A percentile compares a stretch with the other conserved stretches of the same genome.
These are phyloP conservation scores for Pollachius pollachius DNA, from an alignment of 2,113 vertebrate species.

Conservation along the genomic window DNA sequence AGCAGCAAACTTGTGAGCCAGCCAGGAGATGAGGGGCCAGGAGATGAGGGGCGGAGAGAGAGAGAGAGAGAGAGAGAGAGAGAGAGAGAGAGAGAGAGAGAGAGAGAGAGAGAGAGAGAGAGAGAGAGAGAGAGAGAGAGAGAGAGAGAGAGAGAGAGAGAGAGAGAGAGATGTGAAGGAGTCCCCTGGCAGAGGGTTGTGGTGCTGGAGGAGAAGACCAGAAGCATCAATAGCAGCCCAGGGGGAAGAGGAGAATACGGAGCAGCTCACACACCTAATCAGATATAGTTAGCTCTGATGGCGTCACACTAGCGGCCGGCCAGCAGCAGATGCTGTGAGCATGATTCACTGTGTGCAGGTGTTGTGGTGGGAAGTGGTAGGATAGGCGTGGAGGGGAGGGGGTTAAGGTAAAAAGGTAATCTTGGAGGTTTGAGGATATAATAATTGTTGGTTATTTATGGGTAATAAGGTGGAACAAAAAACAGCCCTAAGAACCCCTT, in stretches of 20 bases:
- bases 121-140: too few species aligned
- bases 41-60: too few species aligned
- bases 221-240: constrained; percentile 51
- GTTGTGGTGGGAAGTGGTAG: too few species aligned
- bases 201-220: constrained; percentile 17
- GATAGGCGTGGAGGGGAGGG: too few species aligned
- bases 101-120: too few species aligned
- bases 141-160: constrained; percentile 14
- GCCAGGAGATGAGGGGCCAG: background rate
- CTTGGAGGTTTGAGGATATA: too few species aligned
- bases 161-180: constrained; percentile 21
- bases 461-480: background rate
- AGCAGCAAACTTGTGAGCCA: constrained; percentile 62
- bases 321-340: too few species aligned
- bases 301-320: background rate
- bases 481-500: too few species aligned
- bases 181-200: constrained; percentile 64
- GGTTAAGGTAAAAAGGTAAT: too few species aligned
- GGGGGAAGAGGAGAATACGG: constrained; percentile 54
- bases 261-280: constrained; percentile 25
- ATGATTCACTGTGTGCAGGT: too few species aligned
- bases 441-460: background rate
- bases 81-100: background rate
- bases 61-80: background rate
- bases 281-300: background rate